Percentiles rank a stretch among this genome's conserved stretches.
Conservation (phyloP, 2,888 invertebrate species). For the Stictocephala bisonia region DNA sequence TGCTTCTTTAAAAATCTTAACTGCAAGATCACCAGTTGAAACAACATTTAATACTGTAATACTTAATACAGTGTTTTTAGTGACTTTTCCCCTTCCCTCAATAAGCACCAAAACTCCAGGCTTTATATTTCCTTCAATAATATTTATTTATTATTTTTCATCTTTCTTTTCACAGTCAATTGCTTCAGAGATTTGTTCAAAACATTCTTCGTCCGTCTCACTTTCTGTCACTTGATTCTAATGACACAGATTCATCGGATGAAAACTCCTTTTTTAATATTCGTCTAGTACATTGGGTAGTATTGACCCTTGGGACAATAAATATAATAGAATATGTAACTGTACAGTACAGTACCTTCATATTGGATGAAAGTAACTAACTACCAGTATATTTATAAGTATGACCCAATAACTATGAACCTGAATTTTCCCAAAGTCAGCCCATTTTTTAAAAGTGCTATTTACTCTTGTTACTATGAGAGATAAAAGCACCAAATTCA, state of each 20-base stretch:
- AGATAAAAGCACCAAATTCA: no score
- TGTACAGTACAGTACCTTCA: no score
- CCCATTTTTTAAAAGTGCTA: no score
- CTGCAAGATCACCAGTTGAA: neutral
- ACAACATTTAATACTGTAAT: neutral
- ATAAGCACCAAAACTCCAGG: slow-evolving; percentile 26
- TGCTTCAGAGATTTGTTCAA: neutral
- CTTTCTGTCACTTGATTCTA: slow-evolving; percentile 3
- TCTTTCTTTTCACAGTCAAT: slow-evolving; percentile 10
- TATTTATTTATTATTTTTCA: slow-evolving; percentile 17
- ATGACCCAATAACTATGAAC: no score
- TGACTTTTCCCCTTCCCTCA: slow-evolving; percentile 4
- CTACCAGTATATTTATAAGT: no score
- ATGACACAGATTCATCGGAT: slow-evolving; percentile 16
- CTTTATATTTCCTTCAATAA: slow-evolving; percentile 28
- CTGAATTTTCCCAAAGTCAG: no score
- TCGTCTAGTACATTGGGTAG: no score
- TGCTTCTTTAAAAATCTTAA: slow-evolving; percentile 12
- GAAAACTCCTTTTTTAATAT: slow-evolving; percentile 5
- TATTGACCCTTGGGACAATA: no score
- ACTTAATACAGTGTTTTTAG: neutral
- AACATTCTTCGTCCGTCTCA: neutral
- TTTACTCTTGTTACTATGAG: no score
- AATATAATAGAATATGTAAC: no score
- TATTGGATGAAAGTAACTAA: no score